Conservation (phyloP, 2,113 vertebrate species). For the Dascyllus trimaculatus region DNA sequence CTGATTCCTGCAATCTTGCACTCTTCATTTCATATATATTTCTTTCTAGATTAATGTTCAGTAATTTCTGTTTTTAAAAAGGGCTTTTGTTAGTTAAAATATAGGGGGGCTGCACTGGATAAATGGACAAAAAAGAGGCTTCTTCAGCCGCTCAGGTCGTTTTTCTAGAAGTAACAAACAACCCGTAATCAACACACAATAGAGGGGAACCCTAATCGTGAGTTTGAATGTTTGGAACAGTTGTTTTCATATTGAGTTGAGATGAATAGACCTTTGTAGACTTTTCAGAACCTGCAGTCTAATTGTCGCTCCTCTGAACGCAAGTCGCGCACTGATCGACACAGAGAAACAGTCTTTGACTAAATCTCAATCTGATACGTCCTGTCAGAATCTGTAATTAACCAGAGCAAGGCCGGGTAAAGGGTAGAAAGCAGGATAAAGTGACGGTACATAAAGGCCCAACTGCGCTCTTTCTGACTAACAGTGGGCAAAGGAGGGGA, state of each 20-base stretch:
- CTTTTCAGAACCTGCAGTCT: conserved; percentile 2
- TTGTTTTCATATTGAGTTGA: conserved; percentile 29
- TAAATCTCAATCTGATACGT: conserved; percentile 45
- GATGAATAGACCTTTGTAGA: conserved; percentile 63
- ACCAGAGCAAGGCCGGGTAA: background rate
- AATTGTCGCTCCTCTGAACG: conserved; percentile 28
- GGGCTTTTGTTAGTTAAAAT: conserved; percentile 34
- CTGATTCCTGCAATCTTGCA: too few relatives aligned
- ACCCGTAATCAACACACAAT: conserved; percentile 58
- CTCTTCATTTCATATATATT: conserved; percentile 6
- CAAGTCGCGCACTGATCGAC: conserved; percentile 48
- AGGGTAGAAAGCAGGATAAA: conserved; percentile 17
- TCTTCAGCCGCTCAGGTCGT: conserved; percentile 15
- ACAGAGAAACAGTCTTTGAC: conserved; percentile 51
- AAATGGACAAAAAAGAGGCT: conserved; percentile 50
- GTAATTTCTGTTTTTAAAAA: conserved; percentile 20
- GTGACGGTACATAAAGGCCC: conserved; percentile 42
- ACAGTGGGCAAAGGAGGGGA: conserved; percentile 22
- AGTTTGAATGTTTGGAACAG: conserved; percentile 20
- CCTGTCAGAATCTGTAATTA: conserved; percentile 60
- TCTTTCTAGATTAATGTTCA: conserved; percentile 2
- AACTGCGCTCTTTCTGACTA: background rate
- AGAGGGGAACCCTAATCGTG: conserved; percentile 34
- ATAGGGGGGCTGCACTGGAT: background rate
- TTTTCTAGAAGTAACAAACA: conserved; percentile 33